Base-by-base conservation (phyloP, 1,140 invertebrate species). In the Microplitis mediator region DNA sequence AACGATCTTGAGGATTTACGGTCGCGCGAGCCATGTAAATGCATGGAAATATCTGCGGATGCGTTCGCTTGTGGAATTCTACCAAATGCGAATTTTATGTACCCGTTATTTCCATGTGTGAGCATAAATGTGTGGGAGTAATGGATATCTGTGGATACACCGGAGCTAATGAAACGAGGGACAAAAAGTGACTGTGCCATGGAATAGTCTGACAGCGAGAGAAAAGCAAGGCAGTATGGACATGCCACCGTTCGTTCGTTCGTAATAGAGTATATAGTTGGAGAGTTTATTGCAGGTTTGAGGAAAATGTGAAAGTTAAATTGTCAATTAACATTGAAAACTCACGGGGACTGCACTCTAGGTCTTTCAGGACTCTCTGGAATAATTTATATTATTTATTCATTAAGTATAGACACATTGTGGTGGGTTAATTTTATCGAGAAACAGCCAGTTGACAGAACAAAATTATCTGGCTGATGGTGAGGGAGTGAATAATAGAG, bases 1-100 rank as follows among this genome's bases (percentile, higher is more conserved):
- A 72, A 72, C 71, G 71, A 72, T 72, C 71, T 72, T 72, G 71
- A 72, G 71, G 71, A 72, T 72, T 72, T 72, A 72, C 71, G 71
- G 63, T 72, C 54, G 58, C 65, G 32, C 39, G 63, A 60, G 70
- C 70, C 64, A 67, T 72, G 71, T 72, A 72, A 72, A 72, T 72
- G 71, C 64, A 72, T 67, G 63, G 56, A 67, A 72, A 72, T 72
- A 72, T 72, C 54, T 72, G 71, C 65, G 51, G 50, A 31, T 64
- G 23, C 64, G 65, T 65, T 64, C 64, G 56, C 56, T 23, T 31
- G 45, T 58, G 64, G 71, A 72, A 67, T 67, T 67, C 34, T 34
- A 16, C 14, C 45, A 50, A 54, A 67, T 67, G 50, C n/a, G 50
- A 67, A 67, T 67, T 67, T 67, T 67, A 67, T 67, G 45, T 54